A percentile compares a stretch with the other conserved stretches of the same genome.
Conservation (phyloP, 2,888 invertebrate species). For the Noctua janthe region DNA sequence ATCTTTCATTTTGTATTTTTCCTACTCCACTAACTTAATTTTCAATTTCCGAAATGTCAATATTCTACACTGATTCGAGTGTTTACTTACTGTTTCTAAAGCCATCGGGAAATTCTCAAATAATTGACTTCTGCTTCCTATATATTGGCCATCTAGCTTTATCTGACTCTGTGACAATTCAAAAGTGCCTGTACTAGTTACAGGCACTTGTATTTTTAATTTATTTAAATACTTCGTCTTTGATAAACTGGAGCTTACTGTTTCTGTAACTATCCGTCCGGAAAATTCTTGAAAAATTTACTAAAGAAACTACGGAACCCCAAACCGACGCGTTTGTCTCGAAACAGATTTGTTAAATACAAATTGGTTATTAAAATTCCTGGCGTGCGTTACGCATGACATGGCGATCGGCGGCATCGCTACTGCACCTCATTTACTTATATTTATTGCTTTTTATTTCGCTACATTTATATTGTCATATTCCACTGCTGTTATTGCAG, state of each 20-base stretch:
- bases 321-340: slow-evolving; percentile 68
- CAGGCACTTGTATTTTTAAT: not conserved
- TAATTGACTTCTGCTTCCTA: not conserved
- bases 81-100: not conserved
- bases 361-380: slow-evolving; percentile 90
- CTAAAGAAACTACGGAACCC: slow-evolving; percentile 60
- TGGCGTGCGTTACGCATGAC: slow-evolving; percentile 77
- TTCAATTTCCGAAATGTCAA: not conserved
- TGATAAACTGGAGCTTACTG: not conserved
- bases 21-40: not conserved
- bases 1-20: not conserved
- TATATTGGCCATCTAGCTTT: not conserved
- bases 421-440: slow-evolving; percentile 62
- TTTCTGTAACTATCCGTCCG: not conserved
- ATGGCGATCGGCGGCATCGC: slow-evolving; percentile 65
- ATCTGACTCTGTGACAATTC: not conserved
- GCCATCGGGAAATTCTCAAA: not conserved
- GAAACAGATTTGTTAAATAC: slow-evolving; percentile 86
- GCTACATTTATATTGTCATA: slow-evolving; percentile 63
- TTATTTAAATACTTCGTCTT: not conserved
- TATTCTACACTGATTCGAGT: not conserved
- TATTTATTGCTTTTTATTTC: slow-evolving; percentile 69
- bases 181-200: not conserved
- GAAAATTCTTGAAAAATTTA: not conserved
- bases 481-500: slow-evolving; percentile 32